Evolutionary conservation across 2,797 vertebrate species (phyloP).

Genomic region (Cynodonichthys magdalenae): DNA sequence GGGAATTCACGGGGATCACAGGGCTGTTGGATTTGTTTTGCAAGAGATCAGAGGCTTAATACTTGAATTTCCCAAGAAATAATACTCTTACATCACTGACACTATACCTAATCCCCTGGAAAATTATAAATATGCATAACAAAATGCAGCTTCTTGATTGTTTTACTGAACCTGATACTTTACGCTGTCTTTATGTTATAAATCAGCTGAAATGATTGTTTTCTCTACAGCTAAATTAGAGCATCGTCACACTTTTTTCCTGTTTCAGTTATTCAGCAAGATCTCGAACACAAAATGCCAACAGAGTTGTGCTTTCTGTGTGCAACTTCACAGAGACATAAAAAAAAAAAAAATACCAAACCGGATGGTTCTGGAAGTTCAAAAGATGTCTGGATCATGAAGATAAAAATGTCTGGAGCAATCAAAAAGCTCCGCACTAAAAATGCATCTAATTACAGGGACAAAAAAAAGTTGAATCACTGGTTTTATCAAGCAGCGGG

Average conservation of each 20-base stretch:
- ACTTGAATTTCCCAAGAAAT: slow-evolving; percentile 38
- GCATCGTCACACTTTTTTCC: no score
- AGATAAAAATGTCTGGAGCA: slow-evolving; percentile 52
- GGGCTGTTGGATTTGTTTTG: slow-evolving; percentile 14
- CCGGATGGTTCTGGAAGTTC: slow-evolving; percentile 22
- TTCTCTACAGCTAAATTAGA: not conserved
- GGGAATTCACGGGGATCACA: slow-evolving; percentile 2
- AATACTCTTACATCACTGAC: slow-evolving; percentile 5
- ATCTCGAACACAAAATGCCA: slow-evolving; percentile 22
- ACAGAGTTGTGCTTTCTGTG: slow-evolving; percentile 28
- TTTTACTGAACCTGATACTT: no score
- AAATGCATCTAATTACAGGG: slow-evolving; percentile 57
- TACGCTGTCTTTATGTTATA: not conserved
- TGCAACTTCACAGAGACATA: slow-evolving; percentile 15
- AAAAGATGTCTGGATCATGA: slow-evolving; percentile 42
- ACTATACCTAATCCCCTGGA: slow-evolving; percentile 8
- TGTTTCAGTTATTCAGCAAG: slow-evolving; percentile 30
- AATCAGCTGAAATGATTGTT: not conserved
- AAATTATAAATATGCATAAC: slow-evolving; percentile 36
- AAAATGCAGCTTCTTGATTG: not conserved
- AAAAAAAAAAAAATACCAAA: slow-evolving; percentile 26
- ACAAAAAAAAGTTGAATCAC: slow-evolving; percentile 51
- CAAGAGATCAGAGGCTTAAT: slow-evolving; percentile 12
- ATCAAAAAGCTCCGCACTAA: slow-evolving; percentile 55
- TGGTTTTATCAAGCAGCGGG: slow-evolving; percentile 55